phyloP scores from a whole-genome alignment of 2,797 vertebrate species.

The Gymnodraco acuticeps region DNA sequence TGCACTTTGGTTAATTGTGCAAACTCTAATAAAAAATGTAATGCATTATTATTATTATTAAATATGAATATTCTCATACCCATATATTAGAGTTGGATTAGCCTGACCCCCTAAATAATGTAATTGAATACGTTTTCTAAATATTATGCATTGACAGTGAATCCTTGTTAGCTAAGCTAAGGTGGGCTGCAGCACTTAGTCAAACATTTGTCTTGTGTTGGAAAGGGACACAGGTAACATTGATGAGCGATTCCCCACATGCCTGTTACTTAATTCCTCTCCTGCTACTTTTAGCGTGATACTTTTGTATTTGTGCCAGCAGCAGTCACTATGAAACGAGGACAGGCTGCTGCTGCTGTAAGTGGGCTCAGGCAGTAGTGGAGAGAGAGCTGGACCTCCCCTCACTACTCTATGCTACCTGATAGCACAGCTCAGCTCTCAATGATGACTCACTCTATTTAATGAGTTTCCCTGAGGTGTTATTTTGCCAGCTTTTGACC shows the following conservation, averaged over 20 bases:
- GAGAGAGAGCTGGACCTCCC: constrained; percentile 49
- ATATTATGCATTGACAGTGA: no score
- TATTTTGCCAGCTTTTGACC: constrained; percentile 67
- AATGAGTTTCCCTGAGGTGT: constrained; percentile 72
- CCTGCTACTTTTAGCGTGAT: neutral
- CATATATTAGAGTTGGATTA: no score
- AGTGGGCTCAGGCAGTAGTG: neutral
- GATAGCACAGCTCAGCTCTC: constrained; percentile 70
- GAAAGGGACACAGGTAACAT: neutral
- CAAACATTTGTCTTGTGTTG: neutral
- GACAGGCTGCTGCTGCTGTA: neutral
- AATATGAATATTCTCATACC: no score
- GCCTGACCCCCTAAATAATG: no score
- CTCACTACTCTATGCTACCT: constrained; percentile 62
- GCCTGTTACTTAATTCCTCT: neutral
- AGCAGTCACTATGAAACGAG: neutral
- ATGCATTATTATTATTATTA: no score
- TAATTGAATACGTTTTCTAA: no score
- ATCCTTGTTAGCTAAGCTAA: no score
- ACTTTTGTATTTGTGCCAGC: neutral
- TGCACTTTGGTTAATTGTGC: neutral
- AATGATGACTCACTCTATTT: constrained; percentile 74
- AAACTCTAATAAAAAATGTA: no score
- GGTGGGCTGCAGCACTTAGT: no score
- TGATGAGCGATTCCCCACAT: neutral